Conservation (phyloP, 2,797 vertebrate genomes). For the Manis crassicaudata region DNA sequence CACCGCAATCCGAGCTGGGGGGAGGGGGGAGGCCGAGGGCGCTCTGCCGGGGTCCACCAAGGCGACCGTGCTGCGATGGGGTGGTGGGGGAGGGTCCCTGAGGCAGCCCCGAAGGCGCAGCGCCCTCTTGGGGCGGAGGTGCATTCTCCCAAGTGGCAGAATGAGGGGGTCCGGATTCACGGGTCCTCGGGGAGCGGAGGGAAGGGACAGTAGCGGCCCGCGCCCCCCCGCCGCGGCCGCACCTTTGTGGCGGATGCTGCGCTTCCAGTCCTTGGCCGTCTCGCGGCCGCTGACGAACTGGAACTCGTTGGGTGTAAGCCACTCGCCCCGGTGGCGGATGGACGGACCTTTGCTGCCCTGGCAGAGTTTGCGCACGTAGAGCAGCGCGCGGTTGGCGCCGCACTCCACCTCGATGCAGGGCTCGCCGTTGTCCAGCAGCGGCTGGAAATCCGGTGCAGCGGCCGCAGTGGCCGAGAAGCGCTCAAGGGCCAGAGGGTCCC, state of each 20-base stretch:
- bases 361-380: conserved; percentile 98
- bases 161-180: conserved; percentile 6
- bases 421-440: conserved; percentile 96
- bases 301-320: conserved; percentile 99
- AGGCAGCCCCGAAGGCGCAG: conserved; percentile 35
- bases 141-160: neutral
- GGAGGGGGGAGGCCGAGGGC: neutral
- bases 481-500: conserved; percentile 93
- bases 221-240: conserved; percentile 74
- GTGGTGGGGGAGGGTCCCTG: neutral
- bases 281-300: conserved; percentile 99
- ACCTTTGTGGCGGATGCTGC: conserved; percentile 99
- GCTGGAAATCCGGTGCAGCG: conserved; percentile 96
- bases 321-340: conserved; percentile 97
- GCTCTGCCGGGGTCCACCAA: too few species aligned
- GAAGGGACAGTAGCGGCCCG: neutral
- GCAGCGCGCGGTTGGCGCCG: conserved; percentile 97
- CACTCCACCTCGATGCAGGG: conserved; percentile 99
- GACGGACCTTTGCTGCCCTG: conserved; percentile 99
- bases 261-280: conserved; percentile 99
- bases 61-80: neutral
- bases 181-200: neutral
- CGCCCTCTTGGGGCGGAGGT: conserved; percentile 67
- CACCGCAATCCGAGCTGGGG: neutral
- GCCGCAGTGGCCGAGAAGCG: conserved; percentile 87